Evolutionary conservation across 1,140 invertebrate genomes (phyloP).

Genomic region (Phocides pigmalion): DNA sequence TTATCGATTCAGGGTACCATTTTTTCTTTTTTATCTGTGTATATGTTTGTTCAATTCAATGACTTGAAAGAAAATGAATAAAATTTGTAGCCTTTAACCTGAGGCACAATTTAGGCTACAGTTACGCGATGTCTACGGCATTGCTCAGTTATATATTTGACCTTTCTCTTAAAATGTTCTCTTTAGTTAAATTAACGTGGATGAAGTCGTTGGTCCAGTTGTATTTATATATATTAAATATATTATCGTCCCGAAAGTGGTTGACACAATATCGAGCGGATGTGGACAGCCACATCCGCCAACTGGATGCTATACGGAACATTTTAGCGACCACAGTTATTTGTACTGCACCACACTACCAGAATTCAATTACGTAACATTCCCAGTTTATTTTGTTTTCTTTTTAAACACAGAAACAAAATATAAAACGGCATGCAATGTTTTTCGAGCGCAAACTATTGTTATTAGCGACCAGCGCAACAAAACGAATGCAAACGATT

Average conservation of each 20-base stretch:
- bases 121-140: no score
- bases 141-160: no score
- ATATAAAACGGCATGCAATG: background rate
- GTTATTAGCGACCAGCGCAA: background rate
- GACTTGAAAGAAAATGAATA: no score
- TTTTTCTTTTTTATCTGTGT: no score
- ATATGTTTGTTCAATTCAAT: no score
- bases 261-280: constrained; percentile 35
- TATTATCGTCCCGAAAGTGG: background rate
- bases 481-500: background rate
- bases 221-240: no score
- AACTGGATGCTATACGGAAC: constrained; percentile 5
- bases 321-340: constrained; percentile 26
- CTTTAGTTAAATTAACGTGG: no score
- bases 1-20: no score
- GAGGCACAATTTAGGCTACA: no score
- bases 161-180: no score
- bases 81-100: no score
- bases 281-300: constrained; percentile 41
- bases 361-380: constrained; percentile 13
- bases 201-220: no score
- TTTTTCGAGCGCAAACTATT: constrained; percentile 1
- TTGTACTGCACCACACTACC: constrained; percentile 14
- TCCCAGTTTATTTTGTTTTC: constrained; percentile 12
- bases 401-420: background rate